Evolutionary conservation across 2,113 vertebrate species (phyloP), one percentile per base, ranked within the genome.

Genomic region (Syngnathus floridae): DNA sequence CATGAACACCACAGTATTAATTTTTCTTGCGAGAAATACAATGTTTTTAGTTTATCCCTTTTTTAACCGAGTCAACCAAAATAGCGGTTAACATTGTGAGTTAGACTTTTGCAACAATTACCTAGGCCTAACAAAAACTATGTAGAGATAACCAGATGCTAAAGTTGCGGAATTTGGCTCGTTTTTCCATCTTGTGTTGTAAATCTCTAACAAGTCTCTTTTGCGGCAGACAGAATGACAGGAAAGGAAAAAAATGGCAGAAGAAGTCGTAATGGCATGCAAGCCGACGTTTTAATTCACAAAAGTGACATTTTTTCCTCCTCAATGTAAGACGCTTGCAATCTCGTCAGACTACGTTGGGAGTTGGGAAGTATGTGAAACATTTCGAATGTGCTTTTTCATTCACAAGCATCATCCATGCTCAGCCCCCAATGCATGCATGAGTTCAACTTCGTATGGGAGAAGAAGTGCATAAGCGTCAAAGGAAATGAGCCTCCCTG

Each of bases 401-500:
- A 49, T 55, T 35, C 13, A 35, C 13, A 8, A 1, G 11, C 26
- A 35, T 56, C 26, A 31, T 5, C 43, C 45, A 36, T 64, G 58
- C 52, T 67, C 67, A 55, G 64, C 65, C 78, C 64, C 67, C 68
- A 64, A 65, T 82, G 77, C 67, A 83, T 83, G 80, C 54, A 7
- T 31, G 69, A 76, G 60, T 76, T 81, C 72, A 84, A 81, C 79
- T 76, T 81, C 81, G 75, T 72, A 77, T 75, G 55, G 77, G 71
- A 66, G 73, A 83, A 76, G 84, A 81, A 74, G 72, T 68, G 79
- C 64, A 78, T 75, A 72, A 86, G 78, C 64, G 86, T 87, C 83
- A 86, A 84, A 87, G 73, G 69, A 84, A 87, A 86, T 74, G 75
- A 80, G 76, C 75, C 64, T 71, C 63, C 49, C 74, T 45, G 67